phyloP scores from a whole-genome alignment of 1,140 invertebrate species.

The Bombus impatiens region DNA sequence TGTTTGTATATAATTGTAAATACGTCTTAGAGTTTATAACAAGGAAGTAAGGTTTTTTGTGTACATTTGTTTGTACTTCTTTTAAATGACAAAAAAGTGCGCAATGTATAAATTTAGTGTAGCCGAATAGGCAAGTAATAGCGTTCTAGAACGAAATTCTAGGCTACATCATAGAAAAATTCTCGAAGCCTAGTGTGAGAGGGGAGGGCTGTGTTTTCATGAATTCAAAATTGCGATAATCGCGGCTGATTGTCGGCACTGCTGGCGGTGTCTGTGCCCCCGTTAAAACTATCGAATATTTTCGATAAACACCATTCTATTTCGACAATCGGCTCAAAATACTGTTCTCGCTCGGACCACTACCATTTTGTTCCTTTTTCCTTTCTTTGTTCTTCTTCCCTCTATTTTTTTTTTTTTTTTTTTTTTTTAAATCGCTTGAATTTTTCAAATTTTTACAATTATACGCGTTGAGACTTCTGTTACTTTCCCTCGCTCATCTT shows the following conservation, averaged over 20 bases:
- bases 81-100: conserved; percentile 69
- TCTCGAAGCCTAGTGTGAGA: conserved; percentile 46
- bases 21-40: conserved; percentile 75
- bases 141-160: conserved; percentile 45
- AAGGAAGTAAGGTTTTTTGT: conserved; percentile 76
- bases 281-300: conserved; percentile 11
- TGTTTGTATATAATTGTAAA: conserved; percentile 80
- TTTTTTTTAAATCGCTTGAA: conserved; percentile 12
- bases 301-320: neutral
- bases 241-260: conserved; percentile 65
- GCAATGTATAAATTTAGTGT: conserved; percentile 60
- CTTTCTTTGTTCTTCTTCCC: neutral
- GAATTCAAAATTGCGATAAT: conserved; percentile 45
- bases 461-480: conserved; percentile 1
- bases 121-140: conserved; percentile 45
- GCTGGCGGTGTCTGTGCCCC: conserved; percentile 72
- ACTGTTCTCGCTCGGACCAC: neutral
- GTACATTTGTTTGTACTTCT: conserved; percentile 81
- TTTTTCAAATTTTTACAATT: conserved; percentile 40
- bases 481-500: neutral
- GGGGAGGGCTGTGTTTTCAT: conserved; percentile 61
- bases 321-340: neutral
- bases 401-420: neutral
- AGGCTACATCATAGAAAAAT: conserved; percentile 48
- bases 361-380: neutral